Evolutionary conservation across 2,113 vertebrate genomes (phyloP).

Genomic region (Macquaria ambigua): DNA sequence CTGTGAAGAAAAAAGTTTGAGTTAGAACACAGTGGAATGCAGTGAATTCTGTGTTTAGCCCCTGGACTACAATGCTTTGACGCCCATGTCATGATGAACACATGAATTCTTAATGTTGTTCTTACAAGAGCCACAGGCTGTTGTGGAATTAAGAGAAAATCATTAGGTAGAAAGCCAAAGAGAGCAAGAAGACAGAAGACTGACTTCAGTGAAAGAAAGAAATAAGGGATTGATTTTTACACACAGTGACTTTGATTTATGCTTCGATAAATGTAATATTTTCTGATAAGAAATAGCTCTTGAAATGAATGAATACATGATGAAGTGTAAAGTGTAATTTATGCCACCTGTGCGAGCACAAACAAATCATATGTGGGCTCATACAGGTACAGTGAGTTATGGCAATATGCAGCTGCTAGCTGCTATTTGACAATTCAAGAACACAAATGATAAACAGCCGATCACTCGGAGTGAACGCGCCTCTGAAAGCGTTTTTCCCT

Average conservation of each 20-base stretch:
- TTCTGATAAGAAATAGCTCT: constrained; percentile 13
- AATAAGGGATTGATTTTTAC: background rate
- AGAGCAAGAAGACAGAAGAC: background rate
- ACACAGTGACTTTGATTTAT: background rate
- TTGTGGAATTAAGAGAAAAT: constrained; percentile 34
- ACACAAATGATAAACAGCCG: constrained; percentile 31
- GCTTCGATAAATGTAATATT: background rate
- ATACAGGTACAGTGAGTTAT: background rate
- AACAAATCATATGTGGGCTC: background rate
- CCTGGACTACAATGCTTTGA: constrained; percentile 21
- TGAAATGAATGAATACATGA: constrained; percentile 27
- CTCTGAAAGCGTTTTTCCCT: background rate
- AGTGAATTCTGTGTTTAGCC: constrained; percentile 2
- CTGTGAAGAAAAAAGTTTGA: background rate
- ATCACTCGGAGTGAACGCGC: background rate
- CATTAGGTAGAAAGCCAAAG: background rate
- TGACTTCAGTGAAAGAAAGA: background rate
- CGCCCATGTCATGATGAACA: constrained; percentile 8
- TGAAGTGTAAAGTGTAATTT: constrained; percentile 15
- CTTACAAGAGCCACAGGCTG: constrained; percentile 15
- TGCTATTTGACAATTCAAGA: constrained; percentile 22
- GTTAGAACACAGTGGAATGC: constrained; percentile 3
- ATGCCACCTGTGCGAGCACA: background rate
- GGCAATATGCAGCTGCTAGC: background rate
- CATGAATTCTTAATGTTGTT: constrained; percentile 42